A percentile compares a stretch with the other conserved stretches of the same genome.
Conservation (phyloP, 2,797 vertebrate genomes). For the Lates japonicus region DNA sequence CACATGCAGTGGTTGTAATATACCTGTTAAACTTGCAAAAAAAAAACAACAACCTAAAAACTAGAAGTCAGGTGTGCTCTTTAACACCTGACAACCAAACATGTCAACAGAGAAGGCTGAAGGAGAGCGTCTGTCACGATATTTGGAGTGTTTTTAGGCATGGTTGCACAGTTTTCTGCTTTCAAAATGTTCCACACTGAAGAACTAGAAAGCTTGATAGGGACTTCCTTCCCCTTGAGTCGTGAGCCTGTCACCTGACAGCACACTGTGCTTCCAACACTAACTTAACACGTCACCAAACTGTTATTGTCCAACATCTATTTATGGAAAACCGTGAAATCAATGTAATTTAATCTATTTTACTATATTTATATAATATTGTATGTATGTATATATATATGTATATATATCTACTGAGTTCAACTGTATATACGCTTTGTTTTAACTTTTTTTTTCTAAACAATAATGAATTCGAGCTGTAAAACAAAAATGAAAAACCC, state of each 20-base stretch:
- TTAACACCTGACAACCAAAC: slow-evolving; percentile 48
- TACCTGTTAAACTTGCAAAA: slow-evolving; percentile 79
- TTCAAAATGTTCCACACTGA: slow-evolving; percentile 49
- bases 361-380: slow-evolving; percentile 97
- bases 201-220: slow-evolving; percentile 27
- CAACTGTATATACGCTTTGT: slow-evolving; percentile 88
- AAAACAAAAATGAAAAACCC: slow-evolving; percentile 56
- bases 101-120: slow-evolving; percentile 3
- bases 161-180: slow-evolving; percentile 61
- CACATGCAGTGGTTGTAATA: slow-evolving; percentile 79
- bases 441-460: slow-evolving; percentile 67
- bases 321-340: slow-evolving; percentile 95
- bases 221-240: slow-evolving; percentile 3
- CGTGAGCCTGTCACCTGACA: slow-evolving; percentile 30
- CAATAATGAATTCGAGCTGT: slow-evolving; percentile 72
- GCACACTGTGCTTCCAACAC: slow-evolving; percentile 89
- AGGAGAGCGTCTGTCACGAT: slow-evolving; percentile 40
- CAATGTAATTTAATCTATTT: slow-evolving; percentile 97
- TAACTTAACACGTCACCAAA: slow-evolving; percentile 84
- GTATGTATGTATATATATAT: slow-evolving; percentile 86
- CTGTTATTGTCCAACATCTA: slow-evolving; percentile 92
- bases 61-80: slow-evolving; percentile 41
- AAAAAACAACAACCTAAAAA: slow-evolving; percentile 12
- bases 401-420: slow-evolving; percentile 84
- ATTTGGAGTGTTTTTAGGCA: slow-evolving; percentile 59